A percentile compares a stretch with the other conserved stretches of the same genome.
phyloP scores from a whole-genome alignment of 2,888 invertebrate genomes.

The Apodemia duryi region DNA sequence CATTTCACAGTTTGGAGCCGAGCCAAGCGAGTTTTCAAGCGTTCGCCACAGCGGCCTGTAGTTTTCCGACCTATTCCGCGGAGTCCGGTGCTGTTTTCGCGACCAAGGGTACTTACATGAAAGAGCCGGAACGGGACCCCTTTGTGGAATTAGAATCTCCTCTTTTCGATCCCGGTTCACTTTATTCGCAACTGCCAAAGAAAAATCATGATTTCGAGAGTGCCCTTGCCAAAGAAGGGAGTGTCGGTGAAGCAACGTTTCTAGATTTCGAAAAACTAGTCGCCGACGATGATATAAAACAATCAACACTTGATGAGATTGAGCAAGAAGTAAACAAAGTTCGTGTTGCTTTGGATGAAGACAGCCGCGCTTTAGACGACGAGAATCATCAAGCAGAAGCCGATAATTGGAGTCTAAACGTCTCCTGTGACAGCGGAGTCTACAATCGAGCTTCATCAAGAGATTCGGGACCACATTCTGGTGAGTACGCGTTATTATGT shows the following conservation, averaged over 20 bases:
- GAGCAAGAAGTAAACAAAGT: conserved; percentile 75
- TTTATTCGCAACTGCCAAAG: conserved; percentile 46
- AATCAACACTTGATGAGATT: conserved; percentile 69
- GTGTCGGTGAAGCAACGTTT: conserved; percentile 69
- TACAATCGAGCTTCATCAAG: conserved; percentile 80
- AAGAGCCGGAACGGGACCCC: conserved; percentile 59
- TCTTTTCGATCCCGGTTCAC: conserved; percentile 48
- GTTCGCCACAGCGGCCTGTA: conserved; percentile 72
- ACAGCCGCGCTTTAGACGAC: conserved; percentile 71
- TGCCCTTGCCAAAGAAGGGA: conserved; percentile 57
- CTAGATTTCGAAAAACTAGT: conserved; percentile 65
- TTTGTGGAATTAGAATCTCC: conserved; percentile 57
- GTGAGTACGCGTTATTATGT: conserved; percentile 44
- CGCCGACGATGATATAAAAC: conserved; percentile 50
- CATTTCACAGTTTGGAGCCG: conserved; percentile 80
- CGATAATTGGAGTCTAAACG: conserved; percentile 75
- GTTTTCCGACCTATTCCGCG: conserved; percentile 73
- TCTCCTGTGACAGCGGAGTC: conserved; percentile 79
- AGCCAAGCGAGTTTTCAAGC: conserved; percentile 78
- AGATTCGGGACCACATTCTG: conserved; percentile 75
- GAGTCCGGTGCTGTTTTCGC: conserved; percentile 68
- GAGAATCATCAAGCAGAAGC: conserved; percentile 66
- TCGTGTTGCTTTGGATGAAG: conserved; percentile 69
- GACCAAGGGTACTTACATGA: conserved; percentile 47
- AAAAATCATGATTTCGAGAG: conserved; percentile 47